These are phyloP conservation scores for Cyrtodaria siliqua DNA, from an alignment of 2,888 invertebrate genomes.

Conservation along the genomic window DNA sequence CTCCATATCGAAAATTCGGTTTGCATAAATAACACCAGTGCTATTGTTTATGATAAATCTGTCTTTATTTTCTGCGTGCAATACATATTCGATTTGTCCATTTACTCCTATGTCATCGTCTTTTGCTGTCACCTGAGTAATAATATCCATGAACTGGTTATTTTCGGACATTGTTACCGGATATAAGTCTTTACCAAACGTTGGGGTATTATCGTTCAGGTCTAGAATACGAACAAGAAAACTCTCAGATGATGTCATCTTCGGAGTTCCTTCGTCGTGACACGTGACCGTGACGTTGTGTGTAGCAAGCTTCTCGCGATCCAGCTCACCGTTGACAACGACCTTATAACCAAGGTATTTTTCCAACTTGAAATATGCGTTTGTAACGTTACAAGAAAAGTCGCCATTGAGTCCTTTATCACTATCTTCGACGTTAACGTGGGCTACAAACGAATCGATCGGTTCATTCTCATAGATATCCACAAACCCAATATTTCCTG, in stretches of 20 bases:
- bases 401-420: conserved; percentile 60
- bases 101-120: conserved; percentile 88
- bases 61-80: conserved; percentile 37
- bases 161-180: conserved; percentile 69
- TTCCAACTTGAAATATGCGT: conserved; percentile 41
- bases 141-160: conserved; percentile 85
- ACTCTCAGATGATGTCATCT: conserved; percentile 63
- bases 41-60: conserved; percentile 62
- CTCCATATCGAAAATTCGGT: conserved; percentile 68
- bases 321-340: conserved; percentile 86
- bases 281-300: conserved; percentile 87
- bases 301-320: conserved; percentile 71
- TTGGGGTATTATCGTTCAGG: conserved; percentile 97
- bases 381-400: conserved; percentile 36
- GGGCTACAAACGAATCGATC: conserved; percentile 53
- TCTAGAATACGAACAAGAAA: conserved; percentile 89
- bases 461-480: conserved; percentile 52
- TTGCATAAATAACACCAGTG: conserved; percentile 71
- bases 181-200: conserved; percentile 88
- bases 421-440: conserved; percentile 58
- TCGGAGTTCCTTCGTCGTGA: conserved; percentile 87
- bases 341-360: conserved; percentile 74
- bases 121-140: conserved; percentile 93
- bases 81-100: conserved; percentile 63
- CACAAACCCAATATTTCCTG: conserved; percentile 58